Conservation (phyloP, 1,140 invertebrate species). For the Heliconius congener region DNA sequence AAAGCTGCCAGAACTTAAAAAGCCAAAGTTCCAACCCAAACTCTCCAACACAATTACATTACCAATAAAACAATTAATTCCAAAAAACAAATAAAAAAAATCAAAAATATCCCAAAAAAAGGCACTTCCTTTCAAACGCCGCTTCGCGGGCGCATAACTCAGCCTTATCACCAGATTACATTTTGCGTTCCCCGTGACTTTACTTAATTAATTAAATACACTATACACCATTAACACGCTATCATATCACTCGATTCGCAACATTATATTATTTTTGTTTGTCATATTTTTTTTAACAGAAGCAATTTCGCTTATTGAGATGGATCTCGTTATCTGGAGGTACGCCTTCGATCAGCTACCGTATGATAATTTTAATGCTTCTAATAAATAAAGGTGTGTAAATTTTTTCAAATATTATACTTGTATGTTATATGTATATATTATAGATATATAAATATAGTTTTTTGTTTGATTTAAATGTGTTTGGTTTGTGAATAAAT, state of each 20-base stretch:
- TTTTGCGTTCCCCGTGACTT: slow-evolving; percentile 47
- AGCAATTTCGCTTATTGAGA: slow-evolving; percentile 33
- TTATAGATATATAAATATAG: neutral
- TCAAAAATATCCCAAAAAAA: neutral
- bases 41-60: neutral
- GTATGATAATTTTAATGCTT: slow-evolving; percentile 31
- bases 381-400: slow-evolving; percentile 27
- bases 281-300: slow-evolving; percentile 31
- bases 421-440: neutral
- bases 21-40: neutral
- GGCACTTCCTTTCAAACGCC: neutral
- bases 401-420: slow-evolving; percentile 7
- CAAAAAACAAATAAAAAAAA: neutral
- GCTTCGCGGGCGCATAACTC: slow-evolving; percentile 11
- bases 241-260: slow-evolving; percentile 48
- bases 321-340: slow-evolving; percentile 35
- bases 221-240: slow-evolving; percentile 59
- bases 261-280: slow-evolving; percentile 46
- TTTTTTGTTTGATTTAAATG: slow-evolving; percentile 4
- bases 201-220: slow-evolving; percentile 67
- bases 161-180: slow-evolving; percentile 48
- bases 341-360: slow-evolving; percentile 21
- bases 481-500: slow-evolving; percentile 1
- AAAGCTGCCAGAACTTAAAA: neutral
- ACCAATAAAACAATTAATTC: neutral